Base-by-base conservation (phyloP, 2,113 vertebrate species). In the Paedocypris sp. region DNA sequence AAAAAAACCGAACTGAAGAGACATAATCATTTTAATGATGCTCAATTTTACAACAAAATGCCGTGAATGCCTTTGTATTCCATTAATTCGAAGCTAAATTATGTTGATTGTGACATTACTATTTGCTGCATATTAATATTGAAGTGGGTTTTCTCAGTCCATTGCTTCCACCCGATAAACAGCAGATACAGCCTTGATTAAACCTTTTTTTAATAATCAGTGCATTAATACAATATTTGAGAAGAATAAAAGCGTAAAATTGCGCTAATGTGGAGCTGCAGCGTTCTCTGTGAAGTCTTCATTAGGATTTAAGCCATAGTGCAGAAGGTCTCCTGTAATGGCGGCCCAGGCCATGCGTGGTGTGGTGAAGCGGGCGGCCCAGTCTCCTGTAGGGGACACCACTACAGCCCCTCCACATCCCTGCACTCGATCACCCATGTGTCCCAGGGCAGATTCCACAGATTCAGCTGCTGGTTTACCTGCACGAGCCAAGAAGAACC, bases 351-450 rank as follows among this genome's bases (percentile, higher is more conserved):
- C 77, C 85, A 84, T 85, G 32, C 79, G 63, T 42, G 79, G 46
- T 4, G 79, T 85, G 49, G 73, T 86, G 57, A 87, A 89, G 2
- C 59, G 67, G 26, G 77, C 69, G 10, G 79, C 74, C 86, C 64
- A 83, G 71, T 86, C 47, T 4, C 78, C 81, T 1, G 60, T 73
- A n/a, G 80, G 75, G 64, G 77, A 78, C 20, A 81, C 71, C 8
- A 74, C 77, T 41, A 80, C 75, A n/a, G 75, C 73, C 13, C 79
- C 81, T 20, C 86, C 81, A 8, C 75, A 74, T 13, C 86, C 84
- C 13, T 43, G 66, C 18, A 86, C 85, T 45, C 79, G 75, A 2
- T 82, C 74, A 1, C 66, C 64, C 85, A 84, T 85, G 50, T 79
- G 77, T 33, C 56, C 43, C 47, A 88, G 75, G 58, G 83, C 78